Base-by-base conservation (phyloP, 2,113 vertebrate species). In the Pampusana beccarii region DNA sequence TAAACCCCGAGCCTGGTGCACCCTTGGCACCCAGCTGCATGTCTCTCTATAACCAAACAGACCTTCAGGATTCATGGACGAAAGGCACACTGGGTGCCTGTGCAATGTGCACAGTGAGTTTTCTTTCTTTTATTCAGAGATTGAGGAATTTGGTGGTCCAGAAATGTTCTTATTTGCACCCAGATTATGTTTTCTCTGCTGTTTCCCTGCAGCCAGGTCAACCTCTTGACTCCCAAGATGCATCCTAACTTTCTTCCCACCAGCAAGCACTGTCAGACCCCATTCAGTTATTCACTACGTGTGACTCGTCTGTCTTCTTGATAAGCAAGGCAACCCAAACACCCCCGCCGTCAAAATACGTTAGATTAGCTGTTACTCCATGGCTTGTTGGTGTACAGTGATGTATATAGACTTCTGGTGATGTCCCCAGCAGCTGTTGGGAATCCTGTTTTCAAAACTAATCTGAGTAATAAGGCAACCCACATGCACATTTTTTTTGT, bases 371-470 rank as follows among this genome's bases (percentile, higher is more conserved):
- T 14, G 12, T 57, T 92, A 33, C 20, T 28, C 10, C 42, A 4
- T 56, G 26, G n/a, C n/a, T 90, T 70, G 6, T 70, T 58, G n/a
- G 10, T 91, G 3, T 50, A 23, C 28, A 44, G 19, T 53, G 16
- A 53, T 85, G 58, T 46, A 24, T 56, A 36, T 6, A 71, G 62
- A 34, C 46, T 71, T 62, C 17, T 73, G 71, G 18, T 66, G 67
- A 34, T 19, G 58, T 58, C 17, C 28, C 34, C 88, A 70, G 67
- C 67, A 93, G 26, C 65, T 79, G 42, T 13, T 91, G 50, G 73
- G 66, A 94, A 65, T 78, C 28, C 60, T 96, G 64, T 60, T 95
- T 88, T 92, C 85, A 74, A 62, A 94, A 92, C 58, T 66, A 31
- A 78, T 71, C 64, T 51, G 46, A 83, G 66, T 46, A 80, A 46